phyloP scores from a whole-genome alignment of 2,888 invertebrate genomes.

The Diadromus collaris region DNA sequence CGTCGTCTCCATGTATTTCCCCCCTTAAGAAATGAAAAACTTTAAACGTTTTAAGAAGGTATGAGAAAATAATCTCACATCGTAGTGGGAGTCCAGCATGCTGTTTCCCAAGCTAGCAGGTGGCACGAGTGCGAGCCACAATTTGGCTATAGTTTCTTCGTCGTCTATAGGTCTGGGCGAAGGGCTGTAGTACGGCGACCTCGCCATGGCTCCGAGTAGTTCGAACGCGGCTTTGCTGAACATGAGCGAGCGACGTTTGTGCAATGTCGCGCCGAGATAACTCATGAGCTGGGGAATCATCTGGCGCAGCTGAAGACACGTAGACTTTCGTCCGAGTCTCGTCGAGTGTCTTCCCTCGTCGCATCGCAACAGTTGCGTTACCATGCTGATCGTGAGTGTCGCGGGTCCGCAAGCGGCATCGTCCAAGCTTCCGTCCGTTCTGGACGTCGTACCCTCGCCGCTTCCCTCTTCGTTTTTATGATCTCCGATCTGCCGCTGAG shows the following conservation, averaged over 20 bases:
- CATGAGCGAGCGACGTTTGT: slow-evolving; percentile 73
- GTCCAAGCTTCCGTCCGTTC: slow-evolving; percentile 38
- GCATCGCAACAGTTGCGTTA: slow-evolving; percentile 73
- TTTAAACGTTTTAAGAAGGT: neutral
- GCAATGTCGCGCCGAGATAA: slow-evolving; percentile 73
- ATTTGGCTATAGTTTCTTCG: slow-evolving; percentile 74
- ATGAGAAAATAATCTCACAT: slow-evolving; percentile 64
- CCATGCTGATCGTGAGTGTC: slow-evolving; percentile 74
- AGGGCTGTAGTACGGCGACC: slow-evolving; percentile 71
- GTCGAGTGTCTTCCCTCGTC: slow-evolving; percentile 54
- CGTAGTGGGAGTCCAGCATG: slow-evolving; percentile 75
- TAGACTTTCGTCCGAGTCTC: slow-evolving; percentile 65
- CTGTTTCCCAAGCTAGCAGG: slow-evolving; percentile 75
- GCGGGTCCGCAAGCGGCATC: slow-evolving; percentile 74
- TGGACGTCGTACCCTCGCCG: slow-evolving; percentile 24
- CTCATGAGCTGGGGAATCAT: slow-evolving; percentile 75
- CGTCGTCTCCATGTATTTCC: neutral
- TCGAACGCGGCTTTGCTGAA: slow-evolving; percentile 76
- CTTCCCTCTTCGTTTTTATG: slow-evolving; percentile 55
- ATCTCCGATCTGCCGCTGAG: slow-evolving; percentile 22
- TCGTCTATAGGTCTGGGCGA: slow-evolving; percentile 69
- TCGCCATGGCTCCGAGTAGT: slow-evolving; percentile 73
- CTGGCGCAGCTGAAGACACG: slow-evolving; percentile 73
- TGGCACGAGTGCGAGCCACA: slow-evolving; percentile 76
- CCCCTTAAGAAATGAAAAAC: neutral